phyloP scores from a whole-genome alignment of 2,113 vertebrate species.

The Condylura cristata region DNA sequence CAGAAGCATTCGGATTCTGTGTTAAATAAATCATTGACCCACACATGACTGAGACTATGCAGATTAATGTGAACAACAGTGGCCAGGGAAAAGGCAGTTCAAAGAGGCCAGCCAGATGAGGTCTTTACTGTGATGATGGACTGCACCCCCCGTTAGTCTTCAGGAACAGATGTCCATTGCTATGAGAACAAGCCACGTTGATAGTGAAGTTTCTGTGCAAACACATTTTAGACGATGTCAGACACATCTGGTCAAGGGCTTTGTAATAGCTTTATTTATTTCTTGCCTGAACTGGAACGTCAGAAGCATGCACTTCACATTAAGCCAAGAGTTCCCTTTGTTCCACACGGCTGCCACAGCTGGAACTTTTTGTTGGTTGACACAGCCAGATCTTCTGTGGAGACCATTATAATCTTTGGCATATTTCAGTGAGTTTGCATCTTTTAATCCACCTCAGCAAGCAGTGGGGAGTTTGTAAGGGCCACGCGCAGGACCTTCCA shows the following conservation, averaged over 20 bases:
- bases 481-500: constrained; percentile 71
- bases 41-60: constrained; percentile 56
- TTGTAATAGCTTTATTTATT: constrained; percentile 81
- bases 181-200: not conserved
- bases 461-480: constrained; percentile 81
- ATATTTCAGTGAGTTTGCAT: constrained; percentile 85
- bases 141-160: not conserved
- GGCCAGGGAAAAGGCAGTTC: constrained; percentile 47
- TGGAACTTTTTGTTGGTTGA: constrained; percentile 85
- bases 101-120: constrained; percentile 42
- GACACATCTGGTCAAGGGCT: constrained; percentile 81
- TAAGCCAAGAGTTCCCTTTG: constrained; percentile 84
- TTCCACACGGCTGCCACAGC: constrained; percentile 83
- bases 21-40: constrained; percentile 75
- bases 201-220: constrained; percentile 52
- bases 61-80: constrained; percentile 51
- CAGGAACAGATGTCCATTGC: constrained; percentile 27
- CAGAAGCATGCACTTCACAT: constrained; percentile 75
- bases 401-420: constrained; percentile 85
- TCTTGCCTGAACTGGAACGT: constrained; percentile 76
- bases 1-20: constrained; percentile 69
- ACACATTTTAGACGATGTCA: constrained; percentile 59
- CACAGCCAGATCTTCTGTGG: constrained; percentile 81
- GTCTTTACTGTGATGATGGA: constrained; percentile 20
- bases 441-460: constrained; percentile 84